Conservation (phyloP, 2,113 vertebrate genomes). For the Gadus macrocephalus region DNA sequence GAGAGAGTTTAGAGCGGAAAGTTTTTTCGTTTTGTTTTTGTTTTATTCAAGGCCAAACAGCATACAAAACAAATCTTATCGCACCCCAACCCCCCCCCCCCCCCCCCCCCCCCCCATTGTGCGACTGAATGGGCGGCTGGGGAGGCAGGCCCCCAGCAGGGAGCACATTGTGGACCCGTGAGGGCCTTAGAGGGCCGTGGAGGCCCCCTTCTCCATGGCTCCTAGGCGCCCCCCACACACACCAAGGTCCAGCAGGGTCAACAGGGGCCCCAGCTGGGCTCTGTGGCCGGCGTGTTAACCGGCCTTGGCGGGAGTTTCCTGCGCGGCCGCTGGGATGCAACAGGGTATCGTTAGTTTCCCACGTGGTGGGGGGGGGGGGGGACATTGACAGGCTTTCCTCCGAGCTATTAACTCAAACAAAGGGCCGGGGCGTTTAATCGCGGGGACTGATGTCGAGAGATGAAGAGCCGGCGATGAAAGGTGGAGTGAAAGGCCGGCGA, state of each 20-base stretch:
- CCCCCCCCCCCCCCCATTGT: too few species aligned
- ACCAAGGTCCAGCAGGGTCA: slow-evolving; percentile 65
- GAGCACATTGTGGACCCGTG: slow-evolving; percentile 71
- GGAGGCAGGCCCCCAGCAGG: slow-evolving; percentile 69
- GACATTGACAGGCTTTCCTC: slow-evolving; percentile 73
- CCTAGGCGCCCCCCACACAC: slow-evolving; percentile 62
- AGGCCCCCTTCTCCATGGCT: slow-evolving; percentile 51
- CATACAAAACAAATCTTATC: slow-evolving; percentile 78
- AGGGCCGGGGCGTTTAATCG: slow-evolving; percentile 62
- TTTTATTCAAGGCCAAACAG: slow-evolving; percentile 63
- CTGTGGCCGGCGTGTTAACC: slow-evolving; percentile 68
- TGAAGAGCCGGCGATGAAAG: slow-evolving; percentile 25
- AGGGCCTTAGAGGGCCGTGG: slow-evolving; percentile 55
- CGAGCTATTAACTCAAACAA: slow-evolving; percentile 72
- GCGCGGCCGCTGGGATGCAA: slow-evolving; percentile 52
- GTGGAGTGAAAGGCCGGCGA: slow-evolving; percentile 44
- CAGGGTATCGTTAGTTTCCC: slow-evolving; percentile 74
- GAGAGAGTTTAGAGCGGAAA: slow-evolving; percentile 29
- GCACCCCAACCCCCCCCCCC: too few species aligned
- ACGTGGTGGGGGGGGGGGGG: slow-evolving; percentile 51
- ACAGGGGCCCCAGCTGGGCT: slow-evolving; percentile 67
- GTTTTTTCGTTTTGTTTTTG: slow-evolving; percentile 22
- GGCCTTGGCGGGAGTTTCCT: slow-evolving; percentile 69
- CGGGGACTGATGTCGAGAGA: slow-evolving; percentile 55
- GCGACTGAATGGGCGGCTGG: slow-evolving; percentile 66